Evolutionary conservation across 2,113 vertebrate genomes (phyloP), one percentile per base, ranked within the genome.

Genomic region (Nothobranchius kuhntae): DNA sequence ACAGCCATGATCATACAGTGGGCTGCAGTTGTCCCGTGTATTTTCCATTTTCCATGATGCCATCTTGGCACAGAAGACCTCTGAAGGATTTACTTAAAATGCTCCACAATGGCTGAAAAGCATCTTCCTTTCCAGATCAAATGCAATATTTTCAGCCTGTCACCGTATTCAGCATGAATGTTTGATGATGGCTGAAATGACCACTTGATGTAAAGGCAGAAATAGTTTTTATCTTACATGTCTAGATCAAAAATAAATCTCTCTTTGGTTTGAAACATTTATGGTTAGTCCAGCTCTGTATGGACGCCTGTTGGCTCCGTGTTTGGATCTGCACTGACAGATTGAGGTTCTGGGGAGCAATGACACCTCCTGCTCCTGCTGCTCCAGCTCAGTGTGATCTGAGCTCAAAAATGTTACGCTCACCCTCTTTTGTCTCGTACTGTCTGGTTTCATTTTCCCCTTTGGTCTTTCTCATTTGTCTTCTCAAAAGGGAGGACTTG

Each of bases 381-480:
- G 68, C 71, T 78, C 71, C 53, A 52, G 69, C 59, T 60, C 48
- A 80, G 59, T 12, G 38, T 44, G 38, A 71, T 50, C 61, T 7
- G 61, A 42, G n/a, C 17, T 73, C 30, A 24, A 77, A 65, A 78
- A 70, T 62, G 70, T 74, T 71, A 44, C 57, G 10, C 46, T 65
- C 45, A 35, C 47, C 24, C 62, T 68, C 44, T 65, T 60, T 80
- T 48, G 58, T 68, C 44, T 70, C 54, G 47, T 45, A 67, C 24
- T 47, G 26, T 55, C 35, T 68, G 50, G 14, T 71, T 62, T 57
- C 38, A 67, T 69, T 73, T 63, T 9, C 24, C 44, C 68, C 38
- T 9, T 75, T 86, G 78, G 75, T 83, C 69, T 63, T 50, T 59
- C 70, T 75, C 62, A 53, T 80, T 83, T 82, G 71, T 87, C 75